Evolutionary conservation across 2,888 invertebrate genomes (phyloP).

Genomic region (Hirtodrosophila histrioides): DNA sequence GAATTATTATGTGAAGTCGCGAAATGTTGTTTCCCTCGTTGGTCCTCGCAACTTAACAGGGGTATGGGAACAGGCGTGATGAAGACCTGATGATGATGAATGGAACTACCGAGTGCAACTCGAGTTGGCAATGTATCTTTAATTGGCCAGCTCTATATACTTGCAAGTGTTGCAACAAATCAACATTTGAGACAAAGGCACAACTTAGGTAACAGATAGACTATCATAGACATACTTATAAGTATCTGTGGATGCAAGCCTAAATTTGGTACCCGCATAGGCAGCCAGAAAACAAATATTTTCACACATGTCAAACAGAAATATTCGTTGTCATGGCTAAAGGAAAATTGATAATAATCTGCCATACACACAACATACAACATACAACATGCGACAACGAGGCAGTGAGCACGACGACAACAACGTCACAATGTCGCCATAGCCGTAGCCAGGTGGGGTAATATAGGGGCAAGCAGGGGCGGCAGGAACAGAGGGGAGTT

Average conservation of each 20-base stretch:
- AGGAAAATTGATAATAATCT: slow-evolving; percentile 72
- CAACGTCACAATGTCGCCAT: slow-evolving; percentile 52
- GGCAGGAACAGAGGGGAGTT: not conserved
- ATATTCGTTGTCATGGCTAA: slow-evolving; percentile 76
- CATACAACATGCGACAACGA: slow-evolving; percentile 10
- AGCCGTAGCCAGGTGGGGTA: slow-evolving; percentile 16
- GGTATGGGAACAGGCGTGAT: too few relatives aligned
- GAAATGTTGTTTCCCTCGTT: too few relatives aligned
- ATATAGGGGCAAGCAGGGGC: not conserved
- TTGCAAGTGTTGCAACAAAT: slow-evolving; percentile 2
- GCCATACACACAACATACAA: slow-evolving; percentile 41
- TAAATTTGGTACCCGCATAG: slow-evolving; percentile 53
- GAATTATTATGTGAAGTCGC: too few relatives aligned
- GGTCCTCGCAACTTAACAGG: too few relatives aligned
- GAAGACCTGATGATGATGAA: too few relatives aligned
- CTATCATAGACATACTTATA: not conserved
- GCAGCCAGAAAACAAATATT: slow-evolving; percentile 65
- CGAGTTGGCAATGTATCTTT: not conserved
- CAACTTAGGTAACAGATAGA: not conserved
- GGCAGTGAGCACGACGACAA: slow-evolving; percentile 60
- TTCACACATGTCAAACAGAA: slow-evolving; percentile 71
- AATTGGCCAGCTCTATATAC: slow-evolving; percentile 8
- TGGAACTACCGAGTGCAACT: too few relatives aligned
- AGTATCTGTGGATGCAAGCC: slow-evolving; percentile 4
- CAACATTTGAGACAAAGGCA: not conserved